Percentiles rank a stretch among this genome's conserved stretches.
Evolutionary conservation across 2,888 invertebrate genomes (phyloP).

Genomic region (Acleris sparsana): DNA sequence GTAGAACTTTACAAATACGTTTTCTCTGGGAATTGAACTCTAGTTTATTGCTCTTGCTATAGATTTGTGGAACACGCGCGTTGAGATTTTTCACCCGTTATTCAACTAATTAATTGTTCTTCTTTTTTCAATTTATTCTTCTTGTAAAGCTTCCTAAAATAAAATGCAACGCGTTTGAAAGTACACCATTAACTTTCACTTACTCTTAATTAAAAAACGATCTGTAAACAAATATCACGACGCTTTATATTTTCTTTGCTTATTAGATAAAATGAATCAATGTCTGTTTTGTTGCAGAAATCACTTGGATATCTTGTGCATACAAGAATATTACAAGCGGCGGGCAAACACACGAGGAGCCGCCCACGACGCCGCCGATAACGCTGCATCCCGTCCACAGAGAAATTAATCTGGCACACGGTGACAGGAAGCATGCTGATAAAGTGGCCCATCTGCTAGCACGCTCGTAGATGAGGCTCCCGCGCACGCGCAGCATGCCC

Average conservation of each 20-base stretch:
- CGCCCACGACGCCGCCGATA: slow-evolving; percentile 75
- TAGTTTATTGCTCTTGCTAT: slow-evolving; percentile 26
- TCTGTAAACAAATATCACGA: slow-evolving; percentile 38
- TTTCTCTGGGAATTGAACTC: slow-evolving; percentile 31
- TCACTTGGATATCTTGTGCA: slow-evolving; percentile 75
- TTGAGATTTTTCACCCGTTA: slow-evolving; percentile 11
- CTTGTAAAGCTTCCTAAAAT: too few species aligned
- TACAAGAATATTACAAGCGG: slow-evolving; percentile 76
- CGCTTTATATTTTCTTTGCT: slow-evolving; percentile 40
- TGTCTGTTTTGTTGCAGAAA: slow-evolving; percentile 76
- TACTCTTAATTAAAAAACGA: neutral
- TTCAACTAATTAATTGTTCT: slow-evolving; percentile 5
- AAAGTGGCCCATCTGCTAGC: slow-evolving; percentile 50
- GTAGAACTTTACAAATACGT: slow-evolving; percentile 27
- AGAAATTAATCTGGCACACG: slow-evolving; percentile 76
- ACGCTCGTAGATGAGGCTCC: slow-evolving; percentile 47
- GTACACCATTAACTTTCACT: too few species aligned
- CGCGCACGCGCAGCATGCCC: slow-evolving; percentile 57
- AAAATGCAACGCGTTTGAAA: too few species aligned
- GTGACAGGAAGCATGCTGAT: slow-evolving; percentile 74
- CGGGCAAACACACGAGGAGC: slow-evolving; percentile 60
- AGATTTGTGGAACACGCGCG: slow-evolving; percentile 1
- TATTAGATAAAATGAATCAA: slow-evolving; percentile 52
- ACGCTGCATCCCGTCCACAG: slow-evolving; percentile 71
- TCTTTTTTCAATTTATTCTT: neutral